These are phyloP conservation scores for Pseudonaja textilis DNA, from an alignment of 2,113 vertebrate genomes.

Conservation along the genomic window DNA sequence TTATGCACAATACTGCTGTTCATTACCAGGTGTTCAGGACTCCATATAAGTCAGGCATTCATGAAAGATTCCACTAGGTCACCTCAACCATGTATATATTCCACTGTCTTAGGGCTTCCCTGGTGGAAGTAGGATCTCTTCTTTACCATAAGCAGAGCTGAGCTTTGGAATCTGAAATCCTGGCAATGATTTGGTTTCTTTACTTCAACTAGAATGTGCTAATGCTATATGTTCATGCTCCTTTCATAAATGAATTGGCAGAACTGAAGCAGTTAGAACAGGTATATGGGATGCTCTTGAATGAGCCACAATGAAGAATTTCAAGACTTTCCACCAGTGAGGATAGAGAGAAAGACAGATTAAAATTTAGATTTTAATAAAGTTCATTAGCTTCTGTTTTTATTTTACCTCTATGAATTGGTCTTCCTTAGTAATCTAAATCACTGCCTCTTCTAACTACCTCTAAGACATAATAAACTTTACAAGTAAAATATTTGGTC, in stretches of 20 bases:
- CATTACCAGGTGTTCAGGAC: not conserved
- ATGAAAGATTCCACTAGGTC: not conserved
- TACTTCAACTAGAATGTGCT: not conserved
- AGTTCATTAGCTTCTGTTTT: not conserved
- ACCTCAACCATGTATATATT: not conserved
- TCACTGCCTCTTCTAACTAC: not conserved
- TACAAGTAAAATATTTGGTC: not conserved
- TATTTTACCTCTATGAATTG: not conserved
- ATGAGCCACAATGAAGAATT: not conserved
- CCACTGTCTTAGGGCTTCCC: not conserved
- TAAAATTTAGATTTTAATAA: not conserved
- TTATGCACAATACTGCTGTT: not conserved
- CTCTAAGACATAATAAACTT: not conserved
- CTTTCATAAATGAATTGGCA: not conserved
- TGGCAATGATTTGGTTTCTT: not conserved
- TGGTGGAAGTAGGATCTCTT: not conserved
- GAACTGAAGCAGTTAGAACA: not conserved
- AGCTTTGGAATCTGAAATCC: not conserved
- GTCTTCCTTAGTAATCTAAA: not conserved
- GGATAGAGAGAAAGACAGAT: not conserved
- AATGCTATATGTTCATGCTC: not conserved
- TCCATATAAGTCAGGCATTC: not conserved
- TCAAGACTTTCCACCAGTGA: not conserved
- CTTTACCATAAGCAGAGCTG: not conserved
- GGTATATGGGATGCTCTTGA: not conserved